These are phyloP conservation scores for Hippocampus guttulatus DNA, from an alignment of 2,113 vertebrate genomes.

Conservation along the genomic window DNA sequence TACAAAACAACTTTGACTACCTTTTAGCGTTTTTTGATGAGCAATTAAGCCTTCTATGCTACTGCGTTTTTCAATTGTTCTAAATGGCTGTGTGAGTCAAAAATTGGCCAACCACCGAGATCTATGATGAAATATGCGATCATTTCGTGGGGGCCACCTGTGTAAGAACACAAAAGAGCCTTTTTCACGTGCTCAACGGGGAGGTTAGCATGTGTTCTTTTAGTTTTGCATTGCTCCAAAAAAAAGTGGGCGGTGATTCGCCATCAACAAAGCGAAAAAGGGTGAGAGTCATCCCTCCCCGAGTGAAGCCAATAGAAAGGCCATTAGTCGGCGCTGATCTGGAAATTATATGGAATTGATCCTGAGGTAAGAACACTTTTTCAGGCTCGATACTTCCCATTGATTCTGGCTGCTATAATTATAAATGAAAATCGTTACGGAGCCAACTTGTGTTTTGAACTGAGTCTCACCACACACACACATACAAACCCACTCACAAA, in stretches of 20 bases:
- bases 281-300: slow-evolving; percentile 51
- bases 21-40: too few species aligned
- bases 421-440: slow-evolving; percentile 66
- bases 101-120: not conserved
- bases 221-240: not conserved
- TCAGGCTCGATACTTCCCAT: slow-evolving; percentile 66
- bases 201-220: not conserved
- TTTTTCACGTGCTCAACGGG: not conserved
- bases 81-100: not conserved
- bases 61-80: too few species aligned
- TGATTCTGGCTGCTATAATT: slow-evolving; percentile 66
- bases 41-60: too few species aligned
- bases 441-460: slow-evolving; percentile 58
- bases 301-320: slow-evolving; percentile 66
- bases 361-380: slow-evolving; percentile 60
- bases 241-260: slow-evolving; percentile 44
- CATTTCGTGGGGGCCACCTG: not conserved
- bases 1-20: too few species aligned
- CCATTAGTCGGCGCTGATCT: slow-evolving; percentile 71
- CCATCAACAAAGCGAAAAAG: slow-evolving; percentile 32
- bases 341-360: slow-evolving; percentile 74
- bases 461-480: not conserved
- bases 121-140: not conserved
- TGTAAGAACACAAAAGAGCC: not conserved
- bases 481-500: slow-evolving; percentile 5